A percentile compares a stretch with the other conserved stretches of the same genome.
Conservation (phyloP, 2,797 vertebrate species). For the Gambelia wislizenii region DNA sequence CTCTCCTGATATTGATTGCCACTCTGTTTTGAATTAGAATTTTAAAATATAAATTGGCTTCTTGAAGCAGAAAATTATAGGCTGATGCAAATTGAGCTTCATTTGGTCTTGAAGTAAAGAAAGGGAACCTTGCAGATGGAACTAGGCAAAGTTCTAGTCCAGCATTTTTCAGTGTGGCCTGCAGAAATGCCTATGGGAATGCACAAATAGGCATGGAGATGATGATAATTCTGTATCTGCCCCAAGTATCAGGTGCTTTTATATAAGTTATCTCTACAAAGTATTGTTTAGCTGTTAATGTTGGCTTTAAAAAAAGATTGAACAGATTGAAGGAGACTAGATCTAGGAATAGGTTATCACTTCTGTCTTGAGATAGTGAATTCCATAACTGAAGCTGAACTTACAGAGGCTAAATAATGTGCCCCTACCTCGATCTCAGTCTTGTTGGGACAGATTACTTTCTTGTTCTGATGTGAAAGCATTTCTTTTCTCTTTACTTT, state of each 20-base stretch:
- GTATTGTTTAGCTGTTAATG: neutral
- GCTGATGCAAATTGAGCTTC: neutral
- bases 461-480: too few species aligned
- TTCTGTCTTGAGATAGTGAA: neutral
- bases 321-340: neutral
- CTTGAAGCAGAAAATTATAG: neutral
- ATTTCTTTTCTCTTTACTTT: too few species aligned
- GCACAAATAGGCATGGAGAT: too few species aligned
- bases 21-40: conserved; percentile 9
- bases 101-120: neutral
- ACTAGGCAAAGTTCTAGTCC: neutral
- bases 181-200: neutral
- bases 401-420: too few species aligned
- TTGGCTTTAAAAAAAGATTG: neutral
- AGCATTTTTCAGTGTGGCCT: neutral
- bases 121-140: neutral
- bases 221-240: neutral
- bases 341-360: neutral
- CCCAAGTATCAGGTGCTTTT: neutral
- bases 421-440: neutral
- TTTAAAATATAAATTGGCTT: neutral
- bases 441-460: too few species aligned
- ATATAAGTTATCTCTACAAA: neutral
- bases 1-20: neutral
- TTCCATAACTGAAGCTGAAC: neutral